Evolutionary conservation across 2,797 vertebrate species (phyloP), one percentile per base, ranked within the genome.

Genomic region (Hephaestus fuliginosus): DNA sequence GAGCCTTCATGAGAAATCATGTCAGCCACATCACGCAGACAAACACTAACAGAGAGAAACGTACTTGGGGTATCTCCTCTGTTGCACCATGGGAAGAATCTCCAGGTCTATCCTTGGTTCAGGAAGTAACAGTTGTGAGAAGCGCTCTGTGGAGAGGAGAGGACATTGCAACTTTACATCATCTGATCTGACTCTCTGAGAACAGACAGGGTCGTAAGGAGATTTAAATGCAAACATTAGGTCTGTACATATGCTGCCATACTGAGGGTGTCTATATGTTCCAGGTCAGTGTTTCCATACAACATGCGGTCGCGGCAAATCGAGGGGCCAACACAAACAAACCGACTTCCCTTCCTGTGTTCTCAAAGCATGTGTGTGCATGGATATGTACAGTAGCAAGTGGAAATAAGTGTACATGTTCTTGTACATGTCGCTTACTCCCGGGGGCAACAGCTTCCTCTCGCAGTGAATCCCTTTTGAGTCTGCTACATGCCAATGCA

Each of bases 11-110:
- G 85, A 88, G 86, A 89, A 90, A 87, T 91, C 80, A 91, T 74
- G 84, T 89, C 87, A 88, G 80, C 69, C 53, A 72, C 68, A 55
- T 82, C 76, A 77, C 25, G 66, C 75, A 77, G 53, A 51, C 55
- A 78, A 53, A 53, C 53, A 62, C 73, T 76, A 36, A 76, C 68
- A 73, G 33, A 73, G 52, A 71, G 20, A 77, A 83, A 95, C 96
- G 86, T 96, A 99, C 98, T 96, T 98, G 85, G 98, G 98, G 88
- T 97, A 97, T 91, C 87, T 95, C 74, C 96, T 97, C 91, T 98
- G 96, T 13, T 96, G 97, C 94, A 97, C 94, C 92, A 97, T 95
- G 86, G 98, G 97, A 90, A 98, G 96, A 89, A 98, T 96, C 90
- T 98, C 97, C 14, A 95, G 76, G 80, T 95, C 94, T 76, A 91